Conservation (phyloP, 2,113 vertebrate species). For the Prinia subflava region DNA sequence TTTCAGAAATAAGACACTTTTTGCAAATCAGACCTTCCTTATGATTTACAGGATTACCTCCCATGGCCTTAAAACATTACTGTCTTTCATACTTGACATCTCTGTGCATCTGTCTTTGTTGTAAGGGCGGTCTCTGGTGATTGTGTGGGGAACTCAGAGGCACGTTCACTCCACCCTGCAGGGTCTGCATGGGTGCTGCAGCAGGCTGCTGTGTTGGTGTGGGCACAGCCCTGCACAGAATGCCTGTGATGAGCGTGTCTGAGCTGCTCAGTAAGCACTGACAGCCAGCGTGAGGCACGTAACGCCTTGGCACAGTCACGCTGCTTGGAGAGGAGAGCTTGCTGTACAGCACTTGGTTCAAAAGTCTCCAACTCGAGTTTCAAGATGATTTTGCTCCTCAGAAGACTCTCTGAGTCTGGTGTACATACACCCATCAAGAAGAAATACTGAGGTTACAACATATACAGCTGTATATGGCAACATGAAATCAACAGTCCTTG, state of each 20-base stretch:
- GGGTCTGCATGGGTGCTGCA: background rate
- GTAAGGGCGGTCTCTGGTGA: background rate
- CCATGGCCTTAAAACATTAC: background rate
- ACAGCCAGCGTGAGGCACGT: fast-evolving
- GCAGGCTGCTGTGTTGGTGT: background rate
- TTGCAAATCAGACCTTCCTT: background rate
- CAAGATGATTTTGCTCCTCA: background rate
- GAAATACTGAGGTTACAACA: background rate
- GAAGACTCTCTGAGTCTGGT: background rate
- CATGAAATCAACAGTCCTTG: background rate
- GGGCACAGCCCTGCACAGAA: background rate
- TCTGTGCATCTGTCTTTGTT: background rate
- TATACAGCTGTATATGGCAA: background rate
- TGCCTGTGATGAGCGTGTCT: background rate
- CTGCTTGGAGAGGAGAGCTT: background rate
- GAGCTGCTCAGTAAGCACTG: background rate
- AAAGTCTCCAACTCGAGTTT: background rate
- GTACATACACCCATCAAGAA: background rate
- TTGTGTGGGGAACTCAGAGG: background rate
- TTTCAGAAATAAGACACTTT: background rate
- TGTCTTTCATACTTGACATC: background rate
- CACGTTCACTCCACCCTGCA: background rate
- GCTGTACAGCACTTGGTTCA: background rate
- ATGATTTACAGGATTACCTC: background rate
- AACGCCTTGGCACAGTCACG: fast-evolving